Conservation (phyloP, 2,113 vertebrate species). For the Martes martes region DNA sequence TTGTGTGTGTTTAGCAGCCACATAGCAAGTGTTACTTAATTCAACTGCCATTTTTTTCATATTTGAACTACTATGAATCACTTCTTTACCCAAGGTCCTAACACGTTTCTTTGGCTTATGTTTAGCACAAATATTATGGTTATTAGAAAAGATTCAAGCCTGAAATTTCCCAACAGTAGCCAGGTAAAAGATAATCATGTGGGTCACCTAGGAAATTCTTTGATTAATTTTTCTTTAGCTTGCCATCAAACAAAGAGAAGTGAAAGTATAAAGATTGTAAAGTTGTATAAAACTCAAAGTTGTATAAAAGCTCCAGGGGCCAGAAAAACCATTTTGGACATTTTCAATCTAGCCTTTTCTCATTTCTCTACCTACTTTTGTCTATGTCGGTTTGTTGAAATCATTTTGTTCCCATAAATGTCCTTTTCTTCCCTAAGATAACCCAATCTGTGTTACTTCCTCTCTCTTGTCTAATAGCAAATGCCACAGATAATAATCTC, state of each 20-base stretch:
- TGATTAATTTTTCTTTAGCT: neutral
- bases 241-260: neutral
- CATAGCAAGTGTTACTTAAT: neutral
- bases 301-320: neutral
- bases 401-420: constrained; percentile 20
- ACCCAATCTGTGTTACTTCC: neutral
- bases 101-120: neutral
- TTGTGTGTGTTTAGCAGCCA: neutral
- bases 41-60: neutral
- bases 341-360: neutral
- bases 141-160: neutral
- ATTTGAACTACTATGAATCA: neutral
- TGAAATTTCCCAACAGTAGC: neutral
- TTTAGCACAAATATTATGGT: neutral
- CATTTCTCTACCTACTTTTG: neutral
- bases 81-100: neutral
- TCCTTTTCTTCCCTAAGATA: constrained; percentile 8
- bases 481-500: constrained; percentile 9
- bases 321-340: neutral
- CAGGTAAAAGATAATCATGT: neutral
- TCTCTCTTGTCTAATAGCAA: neutral
- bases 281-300: constrained; percentile 2
- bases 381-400: neutral
- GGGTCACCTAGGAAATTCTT: neutral
- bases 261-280: neutral